Evolutionary conservation across 2,113 vertebrate species (phyloP), one percentile per base, ranked within the genome.

Genomic region (Rhineura floridana): DNA sequence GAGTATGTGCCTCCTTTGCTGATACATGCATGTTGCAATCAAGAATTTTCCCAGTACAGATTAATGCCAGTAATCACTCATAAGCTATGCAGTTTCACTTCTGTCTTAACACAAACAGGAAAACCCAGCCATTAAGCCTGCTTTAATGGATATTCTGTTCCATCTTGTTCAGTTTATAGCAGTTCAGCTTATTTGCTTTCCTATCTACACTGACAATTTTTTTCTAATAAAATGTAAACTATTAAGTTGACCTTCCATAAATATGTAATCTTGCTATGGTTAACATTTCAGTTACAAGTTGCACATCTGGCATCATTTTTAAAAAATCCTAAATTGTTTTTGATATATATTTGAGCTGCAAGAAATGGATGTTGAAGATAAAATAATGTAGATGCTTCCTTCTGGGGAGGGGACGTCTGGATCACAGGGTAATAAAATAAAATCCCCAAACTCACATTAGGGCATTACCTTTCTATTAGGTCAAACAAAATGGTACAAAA

Each of bases 81-180:
- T 91, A 91, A 44, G 81, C 93, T 77, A 73, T 88, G 42, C 79
- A 88, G 86, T 86, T 90, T 89, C 78, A 75, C 78, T 93, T 93
- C 92, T 93, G 62, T 91, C 88, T 95, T 93, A 96, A 83, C 88
- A 85, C 82, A 59, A 17, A 83, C 13, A 69, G 87, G 91, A 83
- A 94, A 95, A 87, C 42, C 50, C 6, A 39, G 91, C 89, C 84
- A 23, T 15, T 91, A 88, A 85, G 59, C 93, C 85, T 88, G 28
- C 75, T 87, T 90, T 65, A 50, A 70, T 92, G 9, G 79, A 28
- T 81, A 19, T 52, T 65, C 50, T 44, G 5, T 12, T 73, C 76
- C 17, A 65, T 52, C 13, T 89, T 89, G 69, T 17, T 87, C 84
- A 67, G 55, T 33, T 87, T 36, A 85, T 4, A n/a, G n/a, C n/a